A percentile compares a stretch with the other conserved stretches of the same genome.
phyloP scores from a whole-genome alignment of 2,113 vertebrate species.

The Columba livia region DNA sequence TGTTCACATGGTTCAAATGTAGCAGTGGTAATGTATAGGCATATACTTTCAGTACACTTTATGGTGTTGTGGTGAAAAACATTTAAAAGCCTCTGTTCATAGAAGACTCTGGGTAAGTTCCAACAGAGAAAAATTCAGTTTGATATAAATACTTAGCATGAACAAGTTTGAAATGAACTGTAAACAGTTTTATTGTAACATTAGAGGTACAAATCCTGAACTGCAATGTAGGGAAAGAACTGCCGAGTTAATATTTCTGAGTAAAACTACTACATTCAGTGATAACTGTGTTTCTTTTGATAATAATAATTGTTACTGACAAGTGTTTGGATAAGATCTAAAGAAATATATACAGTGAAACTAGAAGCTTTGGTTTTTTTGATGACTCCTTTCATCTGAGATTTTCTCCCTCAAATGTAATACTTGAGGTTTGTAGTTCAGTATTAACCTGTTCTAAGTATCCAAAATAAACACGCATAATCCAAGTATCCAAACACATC shows the following conservation, averaged over 20 bases:
- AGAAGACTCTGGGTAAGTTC: background rate
- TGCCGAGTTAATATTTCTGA: background rate
- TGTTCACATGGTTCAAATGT: background rate
- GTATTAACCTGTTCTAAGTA: background rate
- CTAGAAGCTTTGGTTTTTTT: background rate
- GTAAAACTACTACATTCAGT: background rate
- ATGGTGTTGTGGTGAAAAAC: background rate
- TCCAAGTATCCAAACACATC: background rate
- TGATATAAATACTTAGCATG: background rate
- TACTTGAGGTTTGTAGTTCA: background rate
- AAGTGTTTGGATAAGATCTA: background rate
- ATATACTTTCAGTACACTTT: background rate
- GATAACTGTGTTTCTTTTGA: background rate
- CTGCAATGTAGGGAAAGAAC: background rate
- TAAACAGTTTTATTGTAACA: background rate
- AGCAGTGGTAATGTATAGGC: background rate
- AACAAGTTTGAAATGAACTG: background rate
- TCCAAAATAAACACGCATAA: background rate
- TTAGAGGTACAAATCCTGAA: background rate
- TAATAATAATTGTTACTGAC: background rate
- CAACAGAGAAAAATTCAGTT: background rate
- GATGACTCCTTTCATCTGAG: background rate
- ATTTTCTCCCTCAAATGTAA: background rate
- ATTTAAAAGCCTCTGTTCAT: background rate
- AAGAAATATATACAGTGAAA: background rate